phyloP scores from a whole-genome alignment of 2,113 vertebrate genomes.

The zebrafish (Danio rerio) region GRCz12tu NC_133188.1:6860501-6861000 shows the following conservation, averaged over 20 bases:
- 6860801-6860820: no score
- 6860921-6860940: no score
- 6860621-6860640: not conserved
- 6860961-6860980: not conserved
- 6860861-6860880: no score
- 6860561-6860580: constrained; percentile 12
- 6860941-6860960: no score
- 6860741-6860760: no score
- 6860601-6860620: constrained; percentile 10
- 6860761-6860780: no score
- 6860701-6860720: not conserved
- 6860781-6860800: no score
- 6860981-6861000: not conserved
- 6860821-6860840: no score
- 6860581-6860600: not conserved
- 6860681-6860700: not conserved
- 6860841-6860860: no score
- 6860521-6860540: constrained; percentile 13
- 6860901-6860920: no score
- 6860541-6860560: not conserved
- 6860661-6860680: not conserved
- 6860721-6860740: no score
- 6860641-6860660: not conserved
- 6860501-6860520: not conserved
- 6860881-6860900: no score